phyloP scores from a whole-genome alignment of 2,113 vertebrate species.

The Laticauda laticaudata region DNA sequence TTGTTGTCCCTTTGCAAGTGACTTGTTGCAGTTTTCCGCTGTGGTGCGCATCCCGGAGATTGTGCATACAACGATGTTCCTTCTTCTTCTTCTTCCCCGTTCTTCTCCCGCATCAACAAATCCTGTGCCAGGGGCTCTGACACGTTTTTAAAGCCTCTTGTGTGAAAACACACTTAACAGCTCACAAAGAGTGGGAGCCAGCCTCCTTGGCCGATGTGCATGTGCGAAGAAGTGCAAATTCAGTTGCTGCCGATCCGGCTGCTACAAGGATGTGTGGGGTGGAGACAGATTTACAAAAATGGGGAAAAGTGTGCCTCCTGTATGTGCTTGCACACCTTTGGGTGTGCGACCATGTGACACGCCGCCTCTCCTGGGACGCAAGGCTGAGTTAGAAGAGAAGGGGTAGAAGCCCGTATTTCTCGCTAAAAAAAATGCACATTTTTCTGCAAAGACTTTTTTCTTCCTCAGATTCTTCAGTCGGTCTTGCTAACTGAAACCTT shows the following conservation, averaged over 20 bases:
- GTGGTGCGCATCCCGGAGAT: too few relatives aligned
- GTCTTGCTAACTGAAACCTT: neutral
- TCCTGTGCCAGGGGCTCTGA: neutral
- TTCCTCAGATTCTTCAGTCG: neutral
- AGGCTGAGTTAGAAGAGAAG: neutral
- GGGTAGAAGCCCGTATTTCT: neutral
- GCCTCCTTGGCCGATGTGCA: neutral
- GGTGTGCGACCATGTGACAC: neutral
- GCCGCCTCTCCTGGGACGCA: neutral
- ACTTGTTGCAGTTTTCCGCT: neutral
- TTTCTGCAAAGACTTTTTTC: neutral
- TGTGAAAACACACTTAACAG: slow-evolving; percentile 20
- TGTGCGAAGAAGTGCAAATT: neutral
- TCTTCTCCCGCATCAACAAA: neutral
- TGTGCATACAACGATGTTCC: neutral
- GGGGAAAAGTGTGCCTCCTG: neutral
- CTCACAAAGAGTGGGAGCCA: neutral
- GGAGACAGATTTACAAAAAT: too few relatives aligned
- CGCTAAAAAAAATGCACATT: neutral
- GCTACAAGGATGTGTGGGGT: neutral
- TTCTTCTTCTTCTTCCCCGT: neutral
- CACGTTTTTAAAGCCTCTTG: neutral
- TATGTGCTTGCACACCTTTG: neutral
- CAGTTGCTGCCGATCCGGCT: neutral
- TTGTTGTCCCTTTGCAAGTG: neutral